Conservation (phyloP, 2,113 vertebrate genomes). For the Platysternon megacephalum region DNA sequence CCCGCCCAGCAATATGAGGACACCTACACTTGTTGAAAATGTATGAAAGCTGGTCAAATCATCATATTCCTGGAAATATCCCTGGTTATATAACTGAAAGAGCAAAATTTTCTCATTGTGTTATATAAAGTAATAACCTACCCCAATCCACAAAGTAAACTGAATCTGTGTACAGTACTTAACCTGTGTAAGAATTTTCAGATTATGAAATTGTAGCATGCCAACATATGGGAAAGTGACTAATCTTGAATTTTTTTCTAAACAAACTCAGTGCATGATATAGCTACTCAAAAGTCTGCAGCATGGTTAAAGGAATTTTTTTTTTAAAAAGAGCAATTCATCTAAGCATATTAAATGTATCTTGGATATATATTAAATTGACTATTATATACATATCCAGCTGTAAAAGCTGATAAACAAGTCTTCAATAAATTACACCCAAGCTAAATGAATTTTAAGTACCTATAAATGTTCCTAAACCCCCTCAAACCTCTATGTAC, state of each 20-base stretch:
- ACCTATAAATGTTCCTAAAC: background rate
- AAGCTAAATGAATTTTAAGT: background rate
- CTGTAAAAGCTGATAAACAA: background rate
- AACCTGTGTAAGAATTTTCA: background rate
- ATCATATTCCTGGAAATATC: background rate
- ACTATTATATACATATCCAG: background rate
- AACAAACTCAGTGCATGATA: background rate
- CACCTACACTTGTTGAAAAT: background rate
- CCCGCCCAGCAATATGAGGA: background rate
- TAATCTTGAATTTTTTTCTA: background rate
- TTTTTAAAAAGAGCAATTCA: background rate
- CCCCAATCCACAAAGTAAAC: fast-evolving
- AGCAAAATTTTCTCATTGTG: background rate
- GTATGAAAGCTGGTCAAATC: background rate
- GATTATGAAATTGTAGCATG: background rate
- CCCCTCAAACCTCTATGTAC: background rate
- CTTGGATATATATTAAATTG: background rate
- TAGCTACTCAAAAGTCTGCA: background rate
- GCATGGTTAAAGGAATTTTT: background rate
- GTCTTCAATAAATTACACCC: background rate
- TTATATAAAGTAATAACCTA: background rate
- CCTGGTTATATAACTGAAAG: background rate
- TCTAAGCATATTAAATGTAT: background rate
- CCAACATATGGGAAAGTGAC: background rate
- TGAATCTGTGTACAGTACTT: background rate